These are phyloP conservation scores for Archocentrus centrarchus DNA, from an alignment of 2,113 vertebrate genomes.

Conservation along the genomic window DNA sequence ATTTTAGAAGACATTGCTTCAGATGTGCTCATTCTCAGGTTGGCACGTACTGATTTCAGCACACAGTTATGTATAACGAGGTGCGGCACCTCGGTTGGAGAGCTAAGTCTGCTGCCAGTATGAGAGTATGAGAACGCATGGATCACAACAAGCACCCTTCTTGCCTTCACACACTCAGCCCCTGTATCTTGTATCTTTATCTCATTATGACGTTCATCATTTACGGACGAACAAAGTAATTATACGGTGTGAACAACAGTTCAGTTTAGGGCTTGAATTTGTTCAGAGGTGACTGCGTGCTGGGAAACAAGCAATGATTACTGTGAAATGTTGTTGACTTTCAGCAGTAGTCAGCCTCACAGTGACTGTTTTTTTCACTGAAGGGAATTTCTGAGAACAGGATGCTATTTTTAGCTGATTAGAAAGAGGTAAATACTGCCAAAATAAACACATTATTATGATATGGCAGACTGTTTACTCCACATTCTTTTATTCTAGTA, in stretches of 20 bases:
- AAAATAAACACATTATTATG: neutral
- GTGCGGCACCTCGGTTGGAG: constrained; percentile 7
- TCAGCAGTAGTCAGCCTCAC: constrained; percentile 9
- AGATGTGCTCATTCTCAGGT: constrained; percentile 9
- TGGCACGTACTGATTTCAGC: constrained; percentile 40
- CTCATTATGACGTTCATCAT: constrained; percentile 27
- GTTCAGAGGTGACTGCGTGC: constrained; percentile 44
- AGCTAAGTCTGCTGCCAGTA: neutral
- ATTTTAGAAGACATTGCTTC: constrained; percentile 12
- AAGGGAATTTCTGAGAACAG: constrained; percentile 38
- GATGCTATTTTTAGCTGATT: constrained; percentile 20
- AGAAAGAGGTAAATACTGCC: constrained; percentile 14
- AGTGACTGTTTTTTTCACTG: constrained; percentile 38
- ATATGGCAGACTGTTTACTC: neutral
- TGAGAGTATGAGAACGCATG: constrained; percentile 10
- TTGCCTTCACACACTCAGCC: neutral
- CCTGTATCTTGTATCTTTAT: constrained; percentile 23
- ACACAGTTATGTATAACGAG: constrained; percentile 27
- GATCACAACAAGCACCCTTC: neutral
- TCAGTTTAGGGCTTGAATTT: constrained; percentile 17
- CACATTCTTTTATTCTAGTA: neutral
- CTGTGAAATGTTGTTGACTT: constrained; percentile 48
- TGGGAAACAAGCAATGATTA: constrained; percentile 14
- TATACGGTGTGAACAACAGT: constrained; percentile 35
- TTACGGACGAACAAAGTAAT: constrained; percentile 42